phyloP scores from a whole-genome alignment of 2,888 invertebrate species.

The Mythimna impura region DNA sequence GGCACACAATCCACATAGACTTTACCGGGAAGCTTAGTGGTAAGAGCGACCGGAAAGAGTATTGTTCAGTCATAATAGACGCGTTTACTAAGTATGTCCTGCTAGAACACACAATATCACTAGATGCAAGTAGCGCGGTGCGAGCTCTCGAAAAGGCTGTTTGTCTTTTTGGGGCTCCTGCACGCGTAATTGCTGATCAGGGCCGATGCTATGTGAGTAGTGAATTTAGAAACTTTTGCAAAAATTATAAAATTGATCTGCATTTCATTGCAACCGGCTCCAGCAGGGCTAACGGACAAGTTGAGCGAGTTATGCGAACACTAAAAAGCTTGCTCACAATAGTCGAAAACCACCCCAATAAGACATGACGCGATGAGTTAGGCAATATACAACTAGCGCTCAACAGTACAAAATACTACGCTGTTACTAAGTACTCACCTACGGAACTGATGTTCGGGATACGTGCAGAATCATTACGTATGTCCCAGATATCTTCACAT shows the following conservation, averaged over 20 bases:
- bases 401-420: too few species aligned
- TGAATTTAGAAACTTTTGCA: slow-evolving; percentile 26
- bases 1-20: too few species aligned
- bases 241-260: slow-evolving; percentile 29
- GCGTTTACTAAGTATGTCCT: slow-evolving; percentile 62
- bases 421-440: too few species aligned
- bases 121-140: slow-evolving; percentile 47
- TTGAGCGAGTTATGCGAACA: slow-evolving; percentile 26
- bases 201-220: slow-evolving; percentile 53
- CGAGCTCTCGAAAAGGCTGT: slow-evolving; percentile 51
- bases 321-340: slow-evolving; percentile 12
- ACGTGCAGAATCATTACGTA: too few species aligned
- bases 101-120: slow-evolving; percentile 44
- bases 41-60: slow-evolving; percentile 6
- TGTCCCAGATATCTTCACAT: too few species aligned
- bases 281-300: slow-evolving; percentile 26
- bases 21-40: too few species aligned
- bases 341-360: too few species aligned
- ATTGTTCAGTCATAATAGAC: slow-evolving; percentile 60
- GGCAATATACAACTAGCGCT: neutral
- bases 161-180: slow-evolving; percentile 58
- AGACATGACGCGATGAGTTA: neutral
- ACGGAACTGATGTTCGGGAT: too few species aligned
- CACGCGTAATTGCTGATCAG: slow-evolving; percentile 57
- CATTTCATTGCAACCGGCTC: slow-evolving; percentile 64